Base-by-base conservation (phyloP, 92 coral and sea anemone species). In the Phenganax stokvisi region DNA sequence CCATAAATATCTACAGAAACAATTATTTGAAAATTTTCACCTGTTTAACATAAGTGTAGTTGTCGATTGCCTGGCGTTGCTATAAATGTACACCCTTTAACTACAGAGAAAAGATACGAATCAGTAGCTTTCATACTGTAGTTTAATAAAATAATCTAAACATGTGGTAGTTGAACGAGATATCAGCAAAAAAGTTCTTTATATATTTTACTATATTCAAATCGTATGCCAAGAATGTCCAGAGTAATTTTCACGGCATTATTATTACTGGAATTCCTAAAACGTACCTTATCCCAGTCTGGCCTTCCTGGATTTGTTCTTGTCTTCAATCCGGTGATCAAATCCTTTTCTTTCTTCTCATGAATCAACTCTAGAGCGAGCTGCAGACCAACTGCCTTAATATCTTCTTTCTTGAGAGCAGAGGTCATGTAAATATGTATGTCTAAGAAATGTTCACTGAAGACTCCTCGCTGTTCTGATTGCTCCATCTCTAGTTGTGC, bases 281-380 rank as follows among this genome's bases (percentile, higher is more conserved):
- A 51, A 51, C 56, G 51, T 29, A 91, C 92, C 74, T 85, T 80
- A 69, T 87, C 88, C 97, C 97, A 93, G 64, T 89, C 92, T 0
- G 97, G 97, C 47, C 97, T 68, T 0, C 97, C 97, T 59, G 89
- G 92, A 8, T 88, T 89, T 12, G 97, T 93, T 82, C 92, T 91
- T 60, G 92, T 96, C 60, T 86, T 85, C 72, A 90, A 85, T 2
- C 92, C 92, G 3, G 97, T 93, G 11, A 93, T 93, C 57, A 92
- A 86, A 84, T 93, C 97, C 12, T 81, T 89, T 11, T 81, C 87
- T 52, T 93, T 91, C 76, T 93, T 96, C 68, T 93, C 92, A 69
- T 89, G 92, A 3, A 93, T 87, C 60, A 92, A 51, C 53, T 79
- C 83, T 13, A 79, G 74, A 63, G 83, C 73, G 12, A 79, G 83